These are phyloP conservation scores for Amphipoea oculea DNA, from an alignment of 2,888 invertebrate genomes.

Conservation along the genomic window DNA sequence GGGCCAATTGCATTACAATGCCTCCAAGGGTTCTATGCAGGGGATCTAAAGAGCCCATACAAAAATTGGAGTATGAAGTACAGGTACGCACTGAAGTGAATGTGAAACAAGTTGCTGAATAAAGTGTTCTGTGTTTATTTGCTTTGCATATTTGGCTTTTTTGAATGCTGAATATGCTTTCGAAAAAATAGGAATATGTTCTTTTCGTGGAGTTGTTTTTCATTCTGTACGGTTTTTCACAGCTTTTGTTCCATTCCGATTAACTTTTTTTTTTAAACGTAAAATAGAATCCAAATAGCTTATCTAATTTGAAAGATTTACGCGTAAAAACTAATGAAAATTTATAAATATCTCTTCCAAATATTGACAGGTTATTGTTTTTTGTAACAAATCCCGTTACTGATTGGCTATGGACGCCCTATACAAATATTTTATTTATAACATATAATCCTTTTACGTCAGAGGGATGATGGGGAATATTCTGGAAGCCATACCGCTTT, in stretches of 20 bases:
- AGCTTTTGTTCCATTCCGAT: not conserved
- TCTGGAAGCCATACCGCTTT: slow-evolving; percentile 47
- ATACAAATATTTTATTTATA: slow-evolving; percentile 61
- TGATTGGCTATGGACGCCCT: slow-evolving; percentile 52
- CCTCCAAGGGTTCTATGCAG: slow-evolving; percentile 65
- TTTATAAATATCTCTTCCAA: slow-evolving; percentile 10
- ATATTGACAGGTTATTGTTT: slow-evolving; percentile 31
- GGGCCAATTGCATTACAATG: slow-evolving; percentile 76
- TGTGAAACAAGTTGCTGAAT: slow-evolving; percentile 43
- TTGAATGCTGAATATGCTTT: slow-evolving; percentile 39
- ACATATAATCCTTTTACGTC: slow-evolving; percentile 61
- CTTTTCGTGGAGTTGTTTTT: slow-evolving; percentile 18
- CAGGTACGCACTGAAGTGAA: slow-evolving; percentile 33
- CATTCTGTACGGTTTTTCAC: too few relatives aligned
- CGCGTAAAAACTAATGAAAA: not conserved
- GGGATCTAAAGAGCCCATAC: slow-evolving; percentile 51
- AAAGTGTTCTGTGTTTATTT: slow-evolving; percentile 35
- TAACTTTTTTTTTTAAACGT: not conserved
- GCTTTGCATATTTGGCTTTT: slow-evolving; percentile 51
- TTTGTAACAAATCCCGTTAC: slow-evolving; percentile 50
- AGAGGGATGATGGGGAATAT: slow-evolving; percentile 54
- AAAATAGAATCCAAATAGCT: not conserved
- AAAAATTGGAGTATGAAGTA: slow-evolving; percentile 50
- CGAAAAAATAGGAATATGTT: slow-evolving; percentile 20
- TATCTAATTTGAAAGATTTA: not conserved